A percentile compares a stretch with the other conserved stretches of the same genome.
phyloP scores from a whole-genome alignment of 2,888 invertebrate genomes.

The Drosophila falleni region DNA sequence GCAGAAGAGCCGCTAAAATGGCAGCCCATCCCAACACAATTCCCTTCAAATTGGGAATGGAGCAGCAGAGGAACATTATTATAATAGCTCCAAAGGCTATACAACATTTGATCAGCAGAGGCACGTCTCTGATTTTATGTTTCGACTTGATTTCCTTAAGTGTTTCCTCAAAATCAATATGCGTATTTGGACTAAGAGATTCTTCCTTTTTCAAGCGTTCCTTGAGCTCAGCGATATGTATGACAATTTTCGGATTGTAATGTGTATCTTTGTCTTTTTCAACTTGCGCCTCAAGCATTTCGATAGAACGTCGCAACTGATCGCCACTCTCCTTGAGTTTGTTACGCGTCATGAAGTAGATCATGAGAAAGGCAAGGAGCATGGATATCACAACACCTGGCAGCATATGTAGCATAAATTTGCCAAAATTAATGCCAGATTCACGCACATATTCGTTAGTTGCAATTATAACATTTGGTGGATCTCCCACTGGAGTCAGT shows the following conservation, averaged over 20 bases:
- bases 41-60: neutral
- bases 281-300: neutral
- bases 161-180: neutral
- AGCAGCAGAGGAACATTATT: neutral
- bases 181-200: too few species aligned
- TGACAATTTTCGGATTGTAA: neutral
- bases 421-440: neutral
- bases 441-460: neutral
- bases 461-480: constrained; percentile 8
- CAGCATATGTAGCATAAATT: constrained; percentile 5
- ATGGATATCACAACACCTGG: constrained; percentile 2
- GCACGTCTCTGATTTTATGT: neutral
- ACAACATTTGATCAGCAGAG: constrained; percentile 10
- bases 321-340: neutral
- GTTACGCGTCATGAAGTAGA: constrained; percentile 5
- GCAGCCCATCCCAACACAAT: constrained; percentile 4
- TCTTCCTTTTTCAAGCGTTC: neutral
- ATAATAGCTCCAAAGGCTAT: neutral
- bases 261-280: neutral
- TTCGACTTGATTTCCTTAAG: neutral
- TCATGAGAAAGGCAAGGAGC: constrained; percentile 3
- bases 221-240: neutral
- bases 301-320: constrained; percentile 3
- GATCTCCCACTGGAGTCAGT: constrained; percentile 12
- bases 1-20: neutral